Evolutionary conservation across 2,797 vertebrate species (phyloP), one percentile per base, ranked within the genome.

Genomic region (Psittacula derbiana): DNA sequence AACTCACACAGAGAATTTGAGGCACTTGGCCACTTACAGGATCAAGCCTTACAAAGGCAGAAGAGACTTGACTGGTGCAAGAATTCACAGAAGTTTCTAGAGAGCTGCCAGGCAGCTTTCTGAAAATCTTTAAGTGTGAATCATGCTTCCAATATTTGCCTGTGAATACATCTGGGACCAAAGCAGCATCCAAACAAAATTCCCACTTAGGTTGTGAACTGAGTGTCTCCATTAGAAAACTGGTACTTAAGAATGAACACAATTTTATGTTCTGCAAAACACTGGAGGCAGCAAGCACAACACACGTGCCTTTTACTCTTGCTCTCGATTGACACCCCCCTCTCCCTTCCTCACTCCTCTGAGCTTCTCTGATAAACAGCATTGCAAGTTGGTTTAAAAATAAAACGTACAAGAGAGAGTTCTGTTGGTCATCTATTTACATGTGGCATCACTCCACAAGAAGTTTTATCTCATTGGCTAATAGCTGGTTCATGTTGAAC

Each of bases 401-500:
- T 89, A 89, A 95, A 85, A 38, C 92, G 95, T 97, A 98, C 98
- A 98, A 89, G 97, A 96, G 93, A 96, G 95, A 97, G 94, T 94
- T 96, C 92, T 97, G 94, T 97, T 64, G 94, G 95, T 97, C 96
- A 97, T 94, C 93, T 97, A 97, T 98, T 96, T 97, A 97, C 97
- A 93, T 1, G 97, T 96, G 96, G 97, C 96, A 74, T 98, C 96
- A 98, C 96, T 98, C 98, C 97, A 98, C 98, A 90, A 98, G 98
- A 81, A 98, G 97, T 94, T 98, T 98, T 97, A 98, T 98, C 96
- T 98, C 98, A 98, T 98, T 98, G 98, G 98, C 98, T 97, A 98
- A 95, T 95, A 98, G 98, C 97, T 98, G 98, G 98, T 98, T 98
- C 98, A 98, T 98, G 97, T 98, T 98, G 98, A 98, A 98, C 10